These are phyloP conservation scores for Sebastes itinus DNA, from an alignment of 2,797 vertebrate species.

Conservation along the genomic window DNA sequence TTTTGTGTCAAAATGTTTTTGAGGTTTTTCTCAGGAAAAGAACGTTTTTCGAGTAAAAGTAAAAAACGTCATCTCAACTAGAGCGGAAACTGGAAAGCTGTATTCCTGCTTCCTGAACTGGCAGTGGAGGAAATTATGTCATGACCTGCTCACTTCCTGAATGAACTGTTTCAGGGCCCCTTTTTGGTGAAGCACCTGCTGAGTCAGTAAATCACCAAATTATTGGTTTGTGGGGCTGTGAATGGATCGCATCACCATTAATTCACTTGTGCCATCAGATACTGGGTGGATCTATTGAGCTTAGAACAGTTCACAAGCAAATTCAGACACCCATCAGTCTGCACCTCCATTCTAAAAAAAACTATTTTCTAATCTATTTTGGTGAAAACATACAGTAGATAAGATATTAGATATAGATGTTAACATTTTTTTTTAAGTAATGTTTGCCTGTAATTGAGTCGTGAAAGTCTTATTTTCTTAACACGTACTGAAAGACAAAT, in stretches of 20 bases:
- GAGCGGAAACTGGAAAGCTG: slow-evolving; percentile 66
- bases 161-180: slow-evolving; percentile 78
- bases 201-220: slow-evolving; percentile 41
- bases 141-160: slow-evolving; percentile 84
- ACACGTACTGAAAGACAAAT: background rate
- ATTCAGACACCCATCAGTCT: background rate
- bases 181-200: slow-evolving; percentile 37
- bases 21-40: too few relatives aligned
- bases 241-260: background rate
- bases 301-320: background rate
- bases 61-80: slow-evolving; percentile 42
- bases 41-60: slow-evolving; percentile 38
- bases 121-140: slow-evolving; percentile 82
- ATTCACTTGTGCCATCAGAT: background rate
- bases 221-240: slow-evolving; percentile 13
- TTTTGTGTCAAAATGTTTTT: background rate
- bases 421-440: background rate
- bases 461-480: background rate
- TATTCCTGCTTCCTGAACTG: slow-evolving; percentile 76
- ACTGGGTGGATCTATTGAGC: background rate
- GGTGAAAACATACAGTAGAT: background rate
- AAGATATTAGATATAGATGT: too few relatives aligned
- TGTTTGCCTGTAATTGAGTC: background rate
- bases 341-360: background rate
- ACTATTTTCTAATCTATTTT: background rate